These are phyloP conservation scores for Sylvilagus floridanus DNA, from an alignment of 2,797 vertebrate genomes.

Conservation along the genomic window DNA sequence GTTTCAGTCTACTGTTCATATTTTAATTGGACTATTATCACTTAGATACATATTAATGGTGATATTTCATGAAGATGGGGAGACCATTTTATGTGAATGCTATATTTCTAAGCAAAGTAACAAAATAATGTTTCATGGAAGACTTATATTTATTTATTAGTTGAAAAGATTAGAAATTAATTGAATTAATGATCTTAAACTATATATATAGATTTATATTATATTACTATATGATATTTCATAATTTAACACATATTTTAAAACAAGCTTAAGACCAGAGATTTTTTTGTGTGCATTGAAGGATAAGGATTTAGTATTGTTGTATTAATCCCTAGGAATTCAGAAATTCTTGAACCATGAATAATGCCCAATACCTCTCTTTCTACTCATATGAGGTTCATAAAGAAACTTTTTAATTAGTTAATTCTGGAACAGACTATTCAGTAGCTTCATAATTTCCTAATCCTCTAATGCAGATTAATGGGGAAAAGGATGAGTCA, in stretches of 20 bases:
- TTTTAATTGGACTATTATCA: neutral
- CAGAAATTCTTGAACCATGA: neutral
- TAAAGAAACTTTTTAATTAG: neutral
- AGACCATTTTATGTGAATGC: neutral
- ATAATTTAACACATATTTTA: slow-evolving; percentile 17
- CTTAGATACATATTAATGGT: neutral
- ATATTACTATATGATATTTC: neutral
- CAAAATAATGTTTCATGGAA: neutral
- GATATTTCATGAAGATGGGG: neutral
- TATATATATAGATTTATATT: neutral
- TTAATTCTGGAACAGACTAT: neutral
- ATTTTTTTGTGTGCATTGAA: neutral
- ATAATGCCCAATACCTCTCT: neutral
- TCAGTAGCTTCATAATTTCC: neutral
- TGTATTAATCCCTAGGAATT: neutral
- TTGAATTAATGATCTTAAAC: neutral
- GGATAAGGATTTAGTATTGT: neutral
- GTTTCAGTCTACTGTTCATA: neutral
- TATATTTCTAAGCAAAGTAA: neutral
- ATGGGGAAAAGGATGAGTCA: neutral
- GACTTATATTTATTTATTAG: neutral
- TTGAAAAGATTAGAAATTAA: neutral
- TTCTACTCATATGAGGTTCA: neutral
- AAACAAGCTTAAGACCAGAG: neutral
- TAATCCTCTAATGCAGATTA: neutral